Evolutionary conservation across 2,888 invertebrate genomes (phyloP), one percentile per base, ranked within the genome.

Genomic region (Scelioninae gen. 1): DNA sequence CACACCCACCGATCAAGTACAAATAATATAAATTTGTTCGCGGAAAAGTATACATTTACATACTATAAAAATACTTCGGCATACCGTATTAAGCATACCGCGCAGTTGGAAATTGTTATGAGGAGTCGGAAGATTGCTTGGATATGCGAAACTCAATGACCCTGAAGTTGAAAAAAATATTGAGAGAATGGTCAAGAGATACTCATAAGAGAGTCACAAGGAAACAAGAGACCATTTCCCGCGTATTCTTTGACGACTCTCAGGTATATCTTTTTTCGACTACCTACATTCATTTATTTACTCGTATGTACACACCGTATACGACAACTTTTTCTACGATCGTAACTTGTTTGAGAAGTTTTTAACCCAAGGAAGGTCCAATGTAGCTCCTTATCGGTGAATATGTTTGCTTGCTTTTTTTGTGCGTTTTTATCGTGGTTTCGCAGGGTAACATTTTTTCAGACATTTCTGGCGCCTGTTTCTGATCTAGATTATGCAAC

Each of bases 141-240:
- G 81, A 81, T 81, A 81, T 60, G 76, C 81, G 71, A 76, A 76
- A 72, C 71, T 66, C 82, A 71, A 76, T 76, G 76, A 82, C 71
- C 66, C 71, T 72, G 16, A 49, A 66, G 76, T 76, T 60, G 69
- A 68, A 79, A 78, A 68, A 80, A 77, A 75, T 76, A 75, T 80
- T 55, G 66, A 63, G 68, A 83, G 78, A 83, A 80, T 65, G 66
- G 56, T 71, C 80, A 76, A 62, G 71, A 40, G 62, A 68, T 75
- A 31, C 63, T 79, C 34, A 80, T 81, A 76, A 83, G 81, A 51
- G 55, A 53, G 60, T 69, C 34, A 31, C 58, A 68, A 84, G 79
- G 75, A 71, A 80, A 76, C 82, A 85, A 65, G 84, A 82, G 79
- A 85, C 84, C 82, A 85, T 87, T 86, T 87, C 84, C 85, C 79